Evolutionary conservation across 2,113 vertebrate genomes (phyloP), one percentile per base, ranked within the genome.

Genomic region (Hemibagrus wyckioides): DNA sequence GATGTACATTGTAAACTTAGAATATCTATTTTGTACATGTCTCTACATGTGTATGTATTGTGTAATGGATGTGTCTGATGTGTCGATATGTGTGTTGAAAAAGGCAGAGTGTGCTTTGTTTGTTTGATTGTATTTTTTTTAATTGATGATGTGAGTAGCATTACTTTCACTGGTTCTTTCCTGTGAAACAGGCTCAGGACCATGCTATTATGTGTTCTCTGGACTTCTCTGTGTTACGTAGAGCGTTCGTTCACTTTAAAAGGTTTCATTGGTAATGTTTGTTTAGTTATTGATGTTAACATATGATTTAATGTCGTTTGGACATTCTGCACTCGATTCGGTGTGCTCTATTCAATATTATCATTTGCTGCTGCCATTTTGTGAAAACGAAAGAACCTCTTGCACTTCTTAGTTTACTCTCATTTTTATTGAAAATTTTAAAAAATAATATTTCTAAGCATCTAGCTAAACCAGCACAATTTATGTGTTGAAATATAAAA

Each of bases 1-100:
- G 80, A 91, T 91, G 89, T 91, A 89, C 85, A 94, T 93, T 94
- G 91, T 93, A 92, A 91, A 83, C 86, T 88, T 91, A 86, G 84
- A 88, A 73, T 88, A 88, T 85, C 57, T 63, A 88, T 91, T 89
- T 89, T 89, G 88, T 88, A 88, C 67, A 84, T 79, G 88, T 89
- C 90, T 93, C 83, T 88, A 89, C 80, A 61, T 83, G 87, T 87
- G 86, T 90, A 82, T 88, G 79, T 90, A 91, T 92, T 89, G 90
- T 91, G 80, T 89, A 69, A 83, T 65, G 77, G 56, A 69, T 50
- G 76, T 85, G 87, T 86, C 87, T 67, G 75, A 84, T 84, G 86
- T 90, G 50, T 80, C 71, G 84, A 76, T 30, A 6, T 77, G 44
- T 88, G 65, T 84, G 71, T 83, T 67, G 23, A 41, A 80, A 83